A percentile compares a stretch with the other conserved stretches of the same genome.
These are phyloP conservation scores for Heterotilapia buettikoferi DNA, from an alignment of 2,113 vertebrate species.

Conservation along the genomic window DNA sequence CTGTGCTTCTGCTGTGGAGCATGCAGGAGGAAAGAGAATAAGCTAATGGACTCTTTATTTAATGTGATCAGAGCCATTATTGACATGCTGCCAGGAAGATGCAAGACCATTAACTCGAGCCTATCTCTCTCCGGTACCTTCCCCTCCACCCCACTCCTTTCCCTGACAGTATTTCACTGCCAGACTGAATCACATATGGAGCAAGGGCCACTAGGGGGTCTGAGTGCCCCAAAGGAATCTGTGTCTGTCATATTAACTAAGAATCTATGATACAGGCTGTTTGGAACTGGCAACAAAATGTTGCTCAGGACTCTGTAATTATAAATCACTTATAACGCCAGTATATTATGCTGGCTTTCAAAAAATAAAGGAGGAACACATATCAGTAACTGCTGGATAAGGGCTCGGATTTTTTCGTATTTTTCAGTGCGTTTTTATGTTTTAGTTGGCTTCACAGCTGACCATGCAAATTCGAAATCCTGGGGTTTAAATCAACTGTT, in stretches of 20 bases:
- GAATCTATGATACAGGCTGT: constrained; percentile 9
- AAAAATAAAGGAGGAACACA: not conserved
- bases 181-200: constrained; percentile 5
- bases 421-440: not conserved
- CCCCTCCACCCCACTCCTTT: constrained; percentile 36
- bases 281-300: constrained; percentile 1
- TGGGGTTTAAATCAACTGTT: not conserved
- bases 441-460: not conserved
- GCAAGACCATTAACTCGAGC: constrained; percentile 94
- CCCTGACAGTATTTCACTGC: constrained; percentile 44
- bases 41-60: constrained; percentile 97
- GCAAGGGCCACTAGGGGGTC: constrained; percentile 25
- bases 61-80: constrained; percentile 99
- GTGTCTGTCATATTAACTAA: constrained; percentile 49
- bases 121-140: constrained; percentile 49
- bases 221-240: constrained; percentile 29
- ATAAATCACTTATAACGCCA: not conserved
- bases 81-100: constrained; percentile 99
- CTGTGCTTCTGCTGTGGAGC: constrained; percentile 74
- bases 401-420: not conserved
- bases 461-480: not conserved
- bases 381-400: not conserved
- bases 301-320: not conserved
- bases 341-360: not conserved
- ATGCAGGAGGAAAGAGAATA: constrained; percentile 80